A percentile compares a stretch with the other conserved stretches of the same genome.
Conservation (phyloP, 2,888 invertebrate species). For the Eupelmus urozonus region DNA sequence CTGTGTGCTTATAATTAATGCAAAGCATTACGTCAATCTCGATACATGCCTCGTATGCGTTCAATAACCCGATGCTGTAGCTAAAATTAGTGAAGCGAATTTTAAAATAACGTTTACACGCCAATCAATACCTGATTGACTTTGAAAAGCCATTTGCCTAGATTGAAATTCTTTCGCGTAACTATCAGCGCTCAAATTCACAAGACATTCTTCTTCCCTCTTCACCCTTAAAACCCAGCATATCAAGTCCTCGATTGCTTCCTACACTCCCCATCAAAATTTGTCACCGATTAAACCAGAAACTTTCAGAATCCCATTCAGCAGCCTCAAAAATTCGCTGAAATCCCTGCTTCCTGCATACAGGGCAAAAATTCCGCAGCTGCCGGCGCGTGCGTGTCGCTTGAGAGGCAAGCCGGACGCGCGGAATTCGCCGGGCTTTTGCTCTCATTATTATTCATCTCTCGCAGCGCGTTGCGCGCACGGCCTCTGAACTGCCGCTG, state of each 20-base stretch:
- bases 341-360: background rate
- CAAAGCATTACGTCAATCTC: background rate
- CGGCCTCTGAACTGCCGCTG: slow-evolving; percentile 53
- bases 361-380: slow-evolving; percentile 2
- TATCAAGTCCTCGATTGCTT: too few relatives aligned
- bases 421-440: slow-evolving; percentile 36
- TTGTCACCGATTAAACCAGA: too few relatives aligned
- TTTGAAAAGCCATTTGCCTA: too few relatives aligned
- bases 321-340: background rate
- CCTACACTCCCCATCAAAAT: too few relatives aligned
- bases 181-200: background rate
- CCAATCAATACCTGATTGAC: background rate
- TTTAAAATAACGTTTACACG: background rate
- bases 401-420: slow-evolving; percentile 13
- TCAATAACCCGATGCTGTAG: background rate
- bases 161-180: too few relatives aligned
- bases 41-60: background rate
- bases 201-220: too few relatives aligned
- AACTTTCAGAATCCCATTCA: too few relatives aligned
- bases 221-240: too few relatives aligned
- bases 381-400: too few relatives aligned
- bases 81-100: background rate
- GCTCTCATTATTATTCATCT: slow-evolving; percentile 69
- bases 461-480: too few relatives aligned
- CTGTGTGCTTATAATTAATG: slow-evolving; percentile 1